These are phyloP conservation scores for Ecliptopera silaceata DNA, from an alignment of 2,888 invertebrate genomes.

Conservation along the genomic window DNA sequence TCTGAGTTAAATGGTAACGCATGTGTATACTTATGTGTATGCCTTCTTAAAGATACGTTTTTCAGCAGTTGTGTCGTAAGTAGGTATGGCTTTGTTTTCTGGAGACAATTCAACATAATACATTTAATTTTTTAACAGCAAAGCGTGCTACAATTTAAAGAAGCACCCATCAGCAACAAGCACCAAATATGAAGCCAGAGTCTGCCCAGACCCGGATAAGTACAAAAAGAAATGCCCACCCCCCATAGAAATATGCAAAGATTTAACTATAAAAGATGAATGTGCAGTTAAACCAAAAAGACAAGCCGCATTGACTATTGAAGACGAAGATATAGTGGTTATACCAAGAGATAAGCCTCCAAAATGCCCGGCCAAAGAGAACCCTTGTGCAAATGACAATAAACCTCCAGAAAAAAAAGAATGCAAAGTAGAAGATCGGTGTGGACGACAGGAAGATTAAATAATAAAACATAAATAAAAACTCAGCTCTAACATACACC, in stretches of 20 bases:
- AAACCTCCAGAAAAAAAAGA: background rate
- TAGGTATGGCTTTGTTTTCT: too few species aligned
- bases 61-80: too few species aligned
- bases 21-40: too few species aligned
- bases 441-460: conserved; percentile 5
- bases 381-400: conserved; percentile 8
- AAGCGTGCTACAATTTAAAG: conserved; percentile 2
- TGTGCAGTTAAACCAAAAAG: conserved; percentile 3
- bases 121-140: background rate
- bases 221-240: conserved; percentile 13
- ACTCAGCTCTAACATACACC: background rate
- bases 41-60: too few species aligned
- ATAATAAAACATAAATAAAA: background rate
- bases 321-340: conserved; percentile 6
- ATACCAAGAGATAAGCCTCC: conserved; percentile 12
- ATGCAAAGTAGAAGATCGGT: background rate
- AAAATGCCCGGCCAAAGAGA: conserved; percentile 12
- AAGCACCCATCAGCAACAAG: conserved; percentile 12
- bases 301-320: background rate
- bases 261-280: background rate
- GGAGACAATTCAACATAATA: too few species aligned
- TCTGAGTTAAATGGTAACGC: too few species aligned
- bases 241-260: conserved; percentile 8
- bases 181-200: background rate
- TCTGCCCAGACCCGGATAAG: conserved; percentile 6